Percentiles rank a stretch among this genome's conserved stretches.
Conservation (phyloP, 2,888 invertebrate genomes). For the Chelonus formosanus region DNA sequence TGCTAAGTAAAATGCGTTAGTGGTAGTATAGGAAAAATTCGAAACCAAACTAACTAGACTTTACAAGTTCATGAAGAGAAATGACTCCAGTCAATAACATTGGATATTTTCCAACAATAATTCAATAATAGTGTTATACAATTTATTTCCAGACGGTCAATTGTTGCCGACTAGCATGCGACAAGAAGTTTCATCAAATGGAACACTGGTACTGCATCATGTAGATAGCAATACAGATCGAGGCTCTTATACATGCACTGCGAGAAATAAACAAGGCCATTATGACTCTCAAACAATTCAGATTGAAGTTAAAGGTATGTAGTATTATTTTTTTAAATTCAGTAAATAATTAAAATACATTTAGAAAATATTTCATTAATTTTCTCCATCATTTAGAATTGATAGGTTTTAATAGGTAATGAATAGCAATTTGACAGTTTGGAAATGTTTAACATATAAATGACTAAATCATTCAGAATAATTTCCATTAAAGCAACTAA, state of each 20-base stretch:
- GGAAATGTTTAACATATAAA: too few relatives aligned
- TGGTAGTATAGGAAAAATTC: constrained; percentile 13
- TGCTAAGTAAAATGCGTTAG: constrained; percentile 28
- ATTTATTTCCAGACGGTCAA: constrained; percentile 74
- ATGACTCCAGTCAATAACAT: constrained; percentile 39
- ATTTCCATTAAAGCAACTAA: background rate
- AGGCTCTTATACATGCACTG: constrained; percentile 90
- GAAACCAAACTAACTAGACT: constrained; percentile 31
- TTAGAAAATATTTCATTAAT: too few relatives aligned
- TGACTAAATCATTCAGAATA: background rate
- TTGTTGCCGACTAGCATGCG: constrained; percentile 86
- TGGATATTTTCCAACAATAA: constrained; percentile 30
- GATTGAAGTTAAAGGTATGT: constrained; percentile 67
- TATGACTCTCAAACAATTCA: constrained; percentile 72
- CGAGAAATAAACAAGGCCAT: constrained; percentile 83
- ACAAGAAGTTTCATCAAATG: constrained; percentile 86
- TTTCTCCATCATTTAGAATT: too few relatives aligned
- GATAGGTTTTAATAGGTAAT: too few relatives aligned
- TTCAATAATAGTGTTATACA: background rate
- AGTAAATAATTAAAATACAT: background rate
- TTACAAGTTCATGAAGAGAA: constrained; percentile 41
- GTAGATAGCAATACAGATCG: constrained; percentile 87
- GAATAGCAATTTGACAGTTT: too few relatives aligned
- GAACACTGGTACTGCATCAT: constrained; percentile 85
- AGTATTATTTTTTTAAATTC: too few relatives aligned